phyloP scores from a whole-genome alignment of 2,888 invertebrate species.

The Cremastinae sp. region DNA sequence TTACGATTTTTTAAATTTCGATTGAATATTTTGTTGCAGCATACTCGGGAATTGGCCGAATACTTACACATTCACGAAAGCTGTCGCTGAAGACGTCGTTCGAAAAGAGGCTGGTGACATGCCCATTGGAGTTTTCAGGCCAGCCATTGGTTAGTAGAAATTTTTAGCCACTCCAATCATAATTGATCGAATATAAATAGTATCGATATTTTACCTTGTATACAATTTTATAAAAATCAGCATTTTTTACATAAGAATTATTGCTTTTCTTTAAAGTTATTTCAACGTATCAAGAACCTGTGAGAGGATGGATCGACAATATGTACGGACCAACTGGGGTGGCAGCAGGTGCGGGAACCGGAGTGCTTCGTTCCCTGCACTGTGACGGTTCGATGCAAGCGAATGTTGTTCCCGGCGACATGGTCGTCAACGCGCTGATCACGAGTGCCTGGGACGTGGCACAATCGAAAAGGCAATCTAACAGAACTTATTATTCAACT shows the following conservation, averaged over 20 bases:
- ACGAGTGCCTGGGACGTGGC: slow-evolving; percentile 88
- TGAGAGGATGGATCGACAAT: slow-evolving; percentile 94
- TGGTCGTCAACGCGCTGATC: slow-evolving; percentile 91
- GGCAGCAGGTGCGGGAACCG: slow-evolving; percentile 88
- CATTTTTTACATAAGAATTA: background rate
- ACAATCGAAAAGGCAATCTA: slow-evolving; percentile 72
- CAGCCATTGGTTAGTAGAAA: slow-evolving; percentile 87
- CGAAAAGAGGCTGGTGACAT: slow-evolving; percentile 85
- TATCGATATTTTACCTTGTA: too few relatives aligned
- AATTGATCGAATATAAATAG: too few relatives aligned
- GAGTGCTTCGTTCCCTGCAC: slow-evolving; percentile 89
- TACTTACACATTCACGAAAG: slow-evolving; percentile 95
- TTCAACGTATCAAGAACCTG: slow-evolving; percentile 87
- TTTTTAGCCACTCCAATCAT: too few relatives aligned
- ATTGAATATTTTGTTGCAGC: slow-evolving; percentile 78
- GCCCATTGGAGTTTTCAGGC: slow-evolving; percentile 91
- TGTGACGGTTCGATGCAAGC: slow-evolving; percentile 86
- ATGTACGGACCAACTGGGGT: slow-evolving; percentile 93
- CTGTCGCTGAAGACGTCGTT: slow-evolving; percentile 91
- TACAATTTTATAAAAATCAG: background rate
- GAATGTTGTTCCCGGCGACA: slow-evolving; percentile 92
- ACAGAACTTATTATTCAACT: background rate
- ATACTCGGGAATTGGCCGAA: slow-evolving; percentile 90
- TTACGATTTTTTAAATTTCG: background rate
- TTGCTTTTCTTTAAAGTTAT: slow-evolving; percentile 80